phyloP scores from a whole-genome alignment of 2,888 invertebrate species.

The Drosophila affinis region DNA sequence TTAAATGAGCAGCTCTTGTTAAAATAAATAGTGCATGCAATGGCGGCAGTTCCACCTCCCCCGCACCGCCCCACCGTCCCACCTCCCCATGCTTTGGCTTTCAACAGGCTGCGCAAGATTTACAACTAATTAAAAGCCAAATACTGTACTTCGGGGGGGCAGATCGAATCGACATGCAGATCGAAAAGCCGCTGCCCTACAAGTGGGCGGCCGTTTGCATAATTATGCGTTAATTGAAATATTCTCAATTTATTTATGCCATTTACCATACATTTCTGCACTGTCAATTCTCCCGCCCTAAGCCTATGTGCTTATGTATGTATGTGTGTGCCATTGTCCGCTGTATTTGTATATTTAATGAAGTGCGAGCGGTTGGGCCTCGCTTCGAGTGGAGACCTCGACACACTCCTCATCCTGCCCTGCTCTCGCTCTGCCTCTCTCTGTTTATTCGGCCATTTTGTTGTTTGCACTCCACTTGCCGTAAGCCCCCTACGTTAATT shows the following conservation, averaged over 20 bases:
- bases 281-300: slow-evolving; percentile 31
- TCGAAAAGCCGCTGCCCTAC: slow-evolving; percentile 68
- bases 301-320: slow-evolving; percentile 4
- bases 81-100: slow-evolving; percentile 30
- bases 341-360: slow-evolving; percentile 68
- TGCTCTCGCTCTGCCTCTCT: slow-evolving; percentile 28
- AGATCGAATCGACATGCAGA: slow-evolving; percentile 29
- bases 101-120: slow-evolving; percentile 54
- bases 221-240: slow-evolving; percentile 82
- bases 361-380: slow-evolving; percentile 50
- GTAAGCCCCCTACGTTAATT: slow-evolving; percentile 81
- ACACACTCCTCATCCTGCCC: background rate
- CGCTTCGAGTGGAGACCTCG: background rate
- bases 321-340: slow-evolving; percentile 24
- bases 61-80: background rate
- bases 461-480: slow-evolving; percentile 76
- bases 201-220: slow-evolving; percentile 73
- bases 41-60: slow-evolving; percentile 41
- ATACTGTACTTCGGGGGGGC: slow-evolving; percentile 36
- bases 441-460: slow-evolving; percentile 76
- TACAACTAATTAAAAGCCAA: slow-evolving; percentile 73
- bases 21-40: slow-evolving; percentile 79
- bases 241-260: slow-evolving; percentile 67
- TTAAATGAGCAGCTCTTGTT: slow-evolving; percentile 79
- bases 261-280: slow-evolving; percentile 37